A percentile compares a stretch with the other conserved stretches of the same genome.
These are phyloP conservation scores for Harpagifer antarcticus DNA, from an alignment of 2,797 vertebrate genomes.

Conservation along the genomic window DNA sequence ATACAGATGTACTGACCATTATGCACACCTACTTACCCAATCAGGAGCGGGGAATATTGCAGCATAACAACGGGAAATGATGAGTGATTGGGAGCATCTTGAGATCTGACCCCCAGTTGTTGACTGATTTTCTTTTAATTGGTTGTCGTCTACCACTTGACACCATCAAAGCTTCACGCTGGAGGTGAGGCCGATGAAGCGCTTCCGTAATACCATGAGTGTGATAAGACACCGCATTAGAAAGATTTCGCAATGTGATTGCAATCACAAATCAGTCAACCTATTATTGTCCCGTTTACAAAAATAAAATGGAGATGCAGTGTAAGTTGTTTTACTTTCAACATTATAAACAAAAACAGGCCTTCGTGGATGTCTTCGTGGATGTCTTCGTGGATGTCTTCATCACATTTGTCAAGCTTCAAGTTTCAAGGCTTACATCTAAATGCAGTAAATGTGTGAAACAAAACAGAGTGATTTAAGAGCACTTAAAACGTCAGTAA, in stretches of 20 bases:
- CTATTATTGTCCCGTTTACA: slow-evolving; percentile 63
- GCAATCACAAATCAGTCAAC: slow-evolving; percentile 67
- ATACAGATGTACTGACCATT: slow-evolving; percentile 48
- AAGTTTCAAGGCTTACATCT: background rate
- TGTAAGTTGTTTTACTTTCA: slow-evolving; percentile 22
- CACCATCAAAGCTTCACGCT: slow-evolving; percentile 78
- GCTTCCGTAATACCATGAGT: slow-evolving; percentile 57
- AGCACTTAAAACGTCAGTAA: slow-evolving; percentile 56
- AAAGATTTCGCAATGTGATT: slow-evolving; percentile 68
- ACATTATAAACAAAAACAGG: background rate
- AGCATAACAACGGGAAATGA: slow-evolving; percentile 80
- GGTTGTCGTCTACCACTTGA: slow-evolving; percentile 83
- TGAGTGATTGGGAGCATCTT: slow-evolving; percentile 84
- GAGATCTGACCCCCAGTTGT: slow-evolving; percentile 85
- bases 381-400: slow-evolving; percentile 1
- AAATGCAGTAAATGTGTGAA: slow-evolving; percentile 27
- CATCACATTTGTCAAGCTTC: slow-evolving; percentile 7
- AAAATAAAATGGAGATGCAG: slow-evolving; percentile 60
- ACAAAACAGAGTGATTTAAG: slow-evolving; percentile 32
- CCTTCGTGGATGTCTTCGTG: background rate
- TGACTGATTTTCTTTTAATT: slow-evolving; percentile 85
- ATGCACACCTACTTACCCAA: slow-evolving; percentile 60
- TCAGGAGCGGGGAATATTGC: slow-evolving; percentile 68
- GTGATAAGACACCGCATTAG: slow-evolving; percentile 58
- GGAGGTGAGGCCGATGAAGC: slow-evolving; percentile 78